A percentile compares a stretch with the other conserved stretches of the same genome.
Conservation (phyloP, 2,113 vertebrate genomes). For the Microcebus ravelobensis region DNA sequence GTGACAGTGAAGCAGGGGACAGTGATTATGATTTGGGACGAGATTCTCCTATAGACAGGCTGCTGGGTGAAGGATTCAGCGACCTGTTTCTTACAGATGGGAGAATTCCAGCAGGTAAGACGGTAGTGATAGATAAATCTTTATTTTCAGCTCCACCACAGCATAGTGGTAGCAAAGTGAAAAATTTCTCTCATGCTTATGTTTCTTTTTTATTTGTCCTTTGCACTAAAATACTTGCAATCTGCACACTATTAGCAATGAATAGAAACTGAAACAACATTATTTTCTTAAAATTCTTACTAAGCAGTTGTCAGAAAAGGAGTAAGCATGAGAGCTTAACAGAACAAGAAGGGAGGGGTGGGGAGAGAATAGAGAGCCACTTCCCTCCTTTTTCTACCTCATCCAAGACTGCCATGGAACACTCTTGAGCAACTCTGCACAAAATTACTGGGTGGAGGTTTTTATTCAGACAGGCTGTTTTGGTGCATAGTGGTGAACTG, state of each 20-base stretch:
- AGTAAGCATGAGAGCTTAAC: background rate
- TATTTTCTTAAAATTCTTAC: conserved; percentile 20
- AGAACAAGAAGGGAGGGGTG: background rate
- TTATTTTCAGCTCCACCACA: conserved; percentile 72
- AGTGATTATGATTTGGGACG: conserved; percentile 98
- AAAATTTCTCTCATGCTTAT: conserved; percentile 37
- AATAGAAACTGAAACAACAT: conserved; percentile 49
- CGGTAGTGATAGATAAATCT: conserved; percentile 50
- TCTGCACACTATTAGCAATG: conserved; percentile 1
- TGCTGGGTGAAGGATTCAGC: conserved; percentile 97
- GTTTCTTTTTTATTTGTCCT: conserved; percentile 55
- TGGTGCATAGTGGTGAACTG: conserved; percentile 77
- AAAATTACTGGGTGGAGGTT: conserved; percentile 80
- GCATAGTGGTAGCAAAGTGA: conserved; percentile 47
- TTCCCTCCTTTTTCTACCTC: background rate
- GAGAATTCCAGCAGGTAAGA: conserved; percentile 96
- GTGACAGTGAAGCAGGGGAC: conserved; percentile 98
- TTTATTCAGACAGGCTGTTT: conserved; percentile 66
- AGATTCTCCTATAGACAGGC: conserved; percentile 96
- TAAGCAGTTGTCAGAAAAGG: background rate
- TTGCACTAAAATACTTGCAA: background rate
- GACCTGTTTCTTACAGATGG: conserved; percentile 96
- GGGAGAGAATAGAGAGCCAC: background rate
- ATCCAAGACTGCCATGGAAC: background rate
- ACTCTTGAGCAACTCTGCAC: conserved; percentile 48